Evolutionary conservation across 2,113 vertebrate genomes (phyloP).

Genomic region (Colistium nudipinnis): DNA sequence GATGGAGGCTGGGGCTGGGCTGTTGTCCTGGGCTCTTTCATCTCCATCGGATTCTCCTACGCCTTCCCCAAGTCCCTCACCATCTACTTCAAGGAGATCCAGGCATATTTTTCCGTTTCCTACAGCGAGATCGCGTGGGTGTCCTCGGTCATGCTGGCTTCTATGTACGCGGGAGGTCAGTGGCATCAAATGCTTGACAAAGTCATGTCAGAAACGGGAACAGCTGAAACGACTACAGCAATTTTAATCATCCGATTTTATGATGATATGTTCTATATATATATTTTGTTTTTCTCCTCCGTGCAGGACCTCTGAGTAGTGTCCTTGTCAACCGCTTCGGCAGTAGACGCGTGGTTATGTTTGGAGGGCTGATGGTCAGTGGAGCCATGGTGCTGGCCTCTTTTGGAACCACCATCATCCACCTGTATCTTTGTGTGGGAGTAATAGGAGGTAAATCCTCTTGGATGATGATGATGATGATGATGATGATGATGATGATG

Average conservation of each 20-base stretch:
- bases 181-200: slow-evolving; percentile 14
- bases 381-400: slow-evolving; percentile 81
- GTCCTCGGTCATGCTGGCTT: slow-evolving; percentile 86
- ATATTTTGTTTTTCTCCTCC: slow-evolving; percentile 9
- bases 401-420: slow-evolving; percentile 84
- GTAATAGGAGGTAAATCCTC: slow-evolving; percentile 83
- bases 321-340: slow-evolving; percentile 85
- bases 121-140: slow-evolving; percentile 85
- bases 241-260: neutral
- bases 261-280: no score
- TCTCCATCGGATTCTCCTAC: slow-evolving; percentile 87
- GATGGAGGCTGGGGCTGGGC: slow-evolving; percentile 87
- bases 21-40: slow-evolving; percentile 80
- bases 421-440: slow-evolving; percentile 86
- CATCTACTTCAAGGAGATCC: slow-evolving; percentile 89
- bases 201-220: no score
- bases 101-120: slow-evolving; percentile 87
- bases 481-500: neutral
- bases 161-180: slow-evolving; percentile 85
- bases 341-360: slow-evolving; percentile 86
- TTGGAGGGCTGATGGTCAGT: slow-evolving; percentile 82
- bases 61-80: slow-evolving; percentile 87
- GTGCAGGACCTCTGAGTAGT: slow-evolving; percentile 84
- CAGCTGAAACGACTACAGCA: no score
- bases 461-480: neutral